phyloP scores from a whole-genome alignment of 2,113 vertebrate species.

The Gnathonemus longibarbis region DNA sequence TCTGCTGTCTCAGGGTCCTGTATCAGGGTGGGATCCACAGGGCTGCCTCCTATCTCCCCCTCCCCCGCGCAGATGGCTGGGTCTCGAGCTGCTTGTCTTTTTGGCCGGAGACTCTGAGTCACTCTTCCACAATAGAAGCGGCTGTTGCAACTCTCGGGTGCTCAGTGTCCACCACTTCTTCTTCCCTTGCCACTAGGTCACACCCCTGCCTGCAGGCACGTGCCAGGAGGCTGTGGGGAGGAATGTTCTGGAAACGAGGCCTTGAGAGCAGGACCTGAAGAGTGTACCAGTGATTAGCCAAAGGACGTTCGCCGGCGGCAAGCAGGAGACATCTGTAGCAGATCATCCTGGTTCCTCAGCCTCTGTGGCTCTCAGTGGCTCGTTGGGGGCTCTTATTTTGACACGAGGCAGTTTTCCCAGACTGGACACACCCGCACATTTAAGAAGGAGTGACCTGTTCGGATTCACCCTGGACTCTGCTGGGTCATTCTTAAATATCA shows the following conservation, averaged over 20 bases:
- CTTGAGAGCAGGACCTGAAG: too few species aligned
- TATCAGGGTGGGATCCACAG: background rate
- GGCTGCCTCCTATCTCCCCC: background rate
- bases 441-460: background rate
- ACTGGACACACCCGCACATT: background rate
- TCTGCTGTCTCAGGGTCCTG: background rate
- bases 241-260: background rate
- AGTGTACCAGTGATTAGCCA: background rate
- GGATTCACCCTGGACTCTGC: background rate
- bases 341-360: background rate
- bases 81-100: background rate
- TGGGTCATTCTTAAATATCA: conserved; percentile 11
- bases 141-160: background rate
- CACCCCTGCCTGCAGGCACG: background rate
- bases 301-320: background rate
- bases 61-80: background rate
- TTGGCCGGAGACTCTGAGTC: conserved; percentile 4
- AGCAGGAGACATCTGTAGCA: background rate
- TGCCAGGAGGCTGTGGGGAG: background rate
- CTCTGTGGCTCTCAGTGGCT: background rate
- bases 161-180: background rate
- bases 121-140: background rate
- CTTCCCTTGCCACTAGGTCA: background rate
- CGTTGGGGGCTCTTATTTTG: background rate
- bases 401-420: background rate